These are phyloP conservation scores for Zaprionus nigranus DNA, from an alignment of 1,140 invertebrate species.

Conservation along the genomic window DNA sequence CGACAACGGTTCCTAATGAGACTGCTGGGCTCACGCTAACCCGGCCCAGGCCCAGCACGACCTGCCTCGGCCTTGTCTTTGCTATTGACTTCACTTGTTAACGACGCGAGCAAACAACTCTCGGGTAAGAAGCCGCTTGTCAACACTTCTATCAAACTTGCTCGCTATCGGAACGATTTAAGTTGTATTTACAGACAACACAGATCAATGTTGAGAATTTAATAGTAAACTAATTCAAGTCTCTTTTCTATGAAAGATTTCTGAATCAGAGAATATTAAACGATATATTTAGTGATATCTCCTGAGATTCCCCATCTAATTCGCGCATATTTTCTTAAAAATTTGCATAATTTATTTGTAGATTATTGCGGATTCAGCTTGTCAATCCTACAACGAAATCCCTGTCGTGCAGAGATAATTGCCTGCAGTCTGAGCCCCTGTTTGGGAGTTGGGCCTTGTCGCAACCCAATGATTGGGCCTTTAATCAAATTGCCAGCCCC, in stretches of 20 bases:
- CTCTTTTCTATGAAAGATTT: background rate
- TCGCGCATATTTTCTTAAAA: background rate
- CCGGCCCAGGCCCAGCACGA: background rate
- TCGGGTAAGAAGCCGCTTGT: slow-evolving; percentile 8
- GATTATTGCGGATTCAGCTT: slow-evolving; percentile 20
- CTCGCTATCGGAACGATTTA: background rate
- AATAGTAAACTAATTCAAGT: background rate
- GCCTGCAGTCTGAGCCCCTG: slow-evolving; percentile 13
- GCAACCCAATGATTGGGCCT: slow-evolving; percentile 30
- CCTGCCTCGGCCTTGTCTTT: slow-evolving; percentile 9
- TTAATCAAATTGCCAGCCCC: slow-evolving; percentile 51
- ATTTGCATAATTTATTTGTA: slow-evolving; percentile 18
- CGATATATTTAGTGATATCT: background rate
- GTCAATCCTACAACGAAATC: slow-evolving; percentile 35
- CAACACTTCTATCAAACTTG: slow-evolving; percentile 2
- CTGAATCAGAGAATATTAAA: background rate
- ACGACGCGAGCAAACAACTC: slow-evolving; percentile 39
- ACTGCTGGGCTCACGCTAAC: slow-evolving; percentile 38
- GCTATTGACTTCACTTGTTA: slow-evolving; percentile 72
- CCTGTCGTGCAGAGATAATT: slow-evolving; percentile 35
- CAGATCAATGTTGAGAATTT: background rate
- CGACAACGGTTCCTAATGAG: slow-evolving; percentile 59
- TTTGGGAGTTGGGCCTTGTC: background rate
- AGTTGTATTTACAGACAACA: background rate
- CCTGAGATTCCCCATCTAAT: background rate